Evolutionary conservation across 2,888 invertebrate genomes (phyloP), one percentile per base, ranked within the genome.

Genomic region (Dorcus hopei): DNA sequence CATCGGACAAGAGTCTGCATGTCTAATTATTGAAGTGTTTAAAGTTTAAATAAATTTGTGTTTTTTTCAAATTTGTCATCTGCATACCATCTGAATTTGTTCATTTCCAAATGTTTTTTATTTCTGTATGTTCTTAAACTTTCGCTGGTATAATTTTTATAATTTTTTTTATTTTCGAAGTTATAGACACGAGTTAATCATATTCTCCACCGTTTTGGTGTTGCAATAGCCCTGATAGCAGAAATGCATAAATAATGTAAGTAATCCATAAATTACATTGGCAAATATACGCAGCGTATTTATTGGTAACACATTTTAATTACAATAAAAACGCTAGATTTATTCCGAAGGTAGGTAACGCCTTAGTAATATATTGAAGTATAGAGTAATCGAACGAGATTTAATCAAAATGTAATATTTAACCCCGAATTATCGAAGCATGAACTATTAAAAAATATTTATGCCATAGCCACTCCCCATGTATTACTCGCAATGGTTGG

Each of bases 371-470:
- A 51, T 40, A 40, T 40, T 40, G 40, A 19, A 19, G 40, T 38
- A 45, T 23, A 11, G 9, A 40, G 38, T 51, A 51, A 40, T 51
- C 7, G 38, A 51, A 40, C 40, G 51, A 38, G 54, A 54, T 59
- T 59, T 59, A 59, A 59, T 59, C 59, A 47, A 59, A 59, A 59
- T 42, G 54, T 47, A 47, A 52, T 52, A 55, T 58, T 58, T 61
- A 68, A 66, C 65, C 65, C 65, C 61, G 65, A 68, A 65, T 67
- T 69, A 72, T 68, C 70, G 66, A 63, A 69, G 70, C 72, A 70
- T 71, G 69, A 65, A 61, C 68, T 68, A 72, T 72, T 72, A 72
- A 72, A 72, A 73, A 71, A 70, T 71, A 70, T 72, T 71, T 73
- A 71, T 71, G 69, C 64, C 64, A 59, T 61, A 64, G 65, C 72